Evolutionary conservation across 2,888 invertebrate species (phyloP).

Genomic region (Agrotis ipsilon): DNA sequence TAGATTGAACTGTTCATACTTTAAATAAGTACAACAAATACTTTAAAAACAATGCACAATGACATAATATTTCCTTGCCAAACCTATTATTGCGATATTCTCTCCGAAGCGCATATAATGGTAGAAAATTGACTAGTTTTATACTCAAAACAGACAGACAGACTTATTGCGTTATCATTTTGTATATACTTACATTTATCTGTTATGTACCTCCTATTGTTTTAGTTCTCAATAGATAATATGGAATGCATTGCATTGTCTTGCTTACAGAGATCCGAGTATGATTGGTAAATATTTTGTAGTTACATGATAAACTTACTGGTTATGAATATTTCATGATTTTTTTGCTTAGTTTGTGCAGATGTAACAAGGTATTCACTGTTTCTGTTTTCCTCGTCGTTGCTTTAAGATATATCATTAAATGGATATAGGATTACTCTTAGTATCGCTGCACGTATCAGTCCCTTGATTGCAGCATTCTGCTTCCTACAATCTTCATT

Average conservation of each 20-base stretch:
- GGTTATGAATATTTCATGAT: conserved; percentile 7
- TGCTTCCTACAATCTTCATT: too few species aligned
- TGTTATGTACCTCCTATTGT: conserved; percentile 42
- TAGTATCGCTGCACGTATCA: neutral
- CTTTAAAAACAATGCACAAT: conserved; percentile 14
- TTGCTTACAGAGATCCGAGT: conserved; percentile 22
- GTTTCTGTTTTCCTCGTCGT: neutral
- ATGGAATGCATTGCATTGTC: conserved; percentile 33
- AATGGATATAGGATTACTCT: too few species aligned
- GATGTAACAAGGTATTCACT: neutral
- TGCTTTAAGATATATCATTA: neutral
- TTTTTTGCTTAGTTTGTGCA: neutral
- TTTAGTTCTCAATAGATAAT: conserved; percentile 41
- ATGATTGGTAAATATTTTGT: conserved; percentile 26
- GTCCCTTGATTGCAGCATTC: neutral
- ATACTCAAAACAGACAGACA: conserved; percentile 21
- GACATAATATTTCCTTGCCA: conserved; percentile 24
- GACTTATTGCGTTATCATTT: conserved; percentile 39
- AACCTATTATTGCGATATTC: conserved; percentile 33
- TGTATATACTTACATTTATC: conserved; percentile 23
- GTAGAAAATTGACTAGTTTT: conserved; percentile 38
- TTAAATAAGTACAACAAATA: neutral
- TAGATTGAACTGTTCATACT: neutral
- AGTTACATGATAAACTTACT: conserved; percentile 8
- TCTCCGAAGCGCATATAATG: conserved; percentile 41